Evolutionary conservation across 2,113 vertebrate genomes (phyloP), one percentile per base, ranked within the genome.

Genomic region (Petrocephalus zakoni): DNA sequence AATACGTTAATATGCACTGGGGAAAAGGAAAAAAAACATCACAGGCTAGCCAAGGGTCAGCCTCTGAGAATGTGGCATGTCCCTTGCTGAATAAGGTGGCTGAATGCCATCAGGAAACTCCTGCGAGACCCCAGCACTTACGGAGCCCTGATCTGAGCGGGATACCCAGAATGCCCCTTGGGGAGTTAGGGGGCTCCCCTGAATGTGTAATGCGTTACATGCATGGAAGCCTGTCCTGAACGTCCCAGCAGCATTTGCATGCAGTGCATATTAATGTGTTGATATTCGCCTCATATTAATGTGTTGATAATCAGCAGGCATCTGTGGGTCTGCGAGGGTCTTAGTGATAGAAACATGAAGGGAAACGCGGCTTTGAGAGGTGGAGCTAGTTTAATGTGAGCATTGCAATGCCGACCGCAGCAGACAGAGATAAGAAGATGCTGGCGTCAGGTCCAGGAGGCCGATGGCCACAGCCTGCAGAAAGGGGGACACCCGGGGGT

Each of bases 1-100:
- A 78, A 78, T 42, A 78, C 72, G 6, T 78, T 78, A 78, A 78
- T 78, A 78, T 78, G 72, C 72, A 78, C 72, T 19, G 72, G 34
- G 17, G 34, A n/a, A 29, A 68, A 68, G 29, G 13, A 29, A 0
- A 78, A 75, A 13, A 29, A 29, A 13, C 68, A 37, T 75, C 29
- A 75, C 68, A 37, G 68, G 29, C 29, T 19, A 75, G 13, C 68
- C 15, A 75, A 11, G 34, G 29, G 11, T 37, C 5, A 75, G 68
- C 68, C 68, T 75, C 15, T 22, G 68, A 78, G n/a, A 42, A 78
- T 78, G 15, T 8, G 5, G 37, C 34, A 13, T 8, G 29, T 78
- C 72, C 37, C 17, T 19, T 78, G 13, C 5, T 55, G 17, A 42
- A 42, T 42, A 75, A 75, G n/a, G 13, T 0, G 29, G 29, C 68